Percentiles rank a stretch among this genome's conserved stretches.
These are phyloP conservation scores for Patagioenas fasciata DNA, from an alignment of 2,113 vertebrate genomes.

Conservation along the genomic window DNA sequence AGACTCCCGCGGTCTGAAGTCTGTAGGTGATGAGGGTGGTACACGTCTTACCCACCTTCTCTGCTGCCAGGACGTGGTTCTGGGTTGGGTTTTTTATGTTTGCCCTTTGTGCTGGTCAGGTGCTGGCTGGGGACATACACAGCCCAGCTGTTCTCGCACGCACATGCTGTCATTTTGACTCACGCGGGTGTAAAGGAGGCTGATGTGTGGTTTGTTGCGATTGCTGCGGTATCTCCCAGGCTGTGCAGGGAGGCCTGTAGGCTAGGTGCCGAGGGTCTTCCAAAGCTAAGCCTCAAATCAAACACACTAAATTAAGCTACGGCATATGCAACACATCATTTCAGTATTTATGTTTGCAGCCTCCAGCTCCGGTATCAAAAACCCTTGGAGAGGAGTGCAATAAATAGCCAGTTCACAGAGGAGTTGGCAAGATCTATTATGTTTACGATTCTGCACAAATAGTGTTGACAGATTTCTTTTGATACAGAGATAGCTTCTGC, in stretches of 20 bases:
- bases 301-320: background rate
- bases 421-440: constrained; percentile 55
- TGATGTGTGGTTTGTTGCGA: background rate
- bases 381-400: constrained; percentile 10
- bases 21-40: background rate
- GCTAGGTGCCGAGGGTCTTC: background rate
- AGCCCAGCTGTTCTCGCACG: background rate
- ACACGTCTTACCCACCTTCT: background rate
- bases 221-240: background rate
- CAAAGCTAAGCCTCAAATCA: constrained; percentile 10
- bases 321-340: constrained; percentile 40
- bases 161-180: rapidly evolving
- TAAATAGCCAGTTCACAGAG: constrained; percentile 37
- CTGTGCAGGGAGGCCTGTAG: background rate
- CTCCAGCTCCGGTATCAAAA: constrained; percentile 38
- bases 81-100: background rate
- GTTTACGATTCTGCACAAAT: constrained; percentile 39
- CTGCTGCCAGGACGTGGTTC: background rate
- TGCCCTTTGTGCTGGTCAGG: rapidly evolving
- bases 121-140: background rate
- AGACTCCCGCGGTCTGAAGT: background rate
- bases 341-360: constrained; percentile 51
- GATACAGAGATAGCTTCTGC: constrained; percentile 2
- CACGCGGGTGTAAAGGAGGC: background rate
- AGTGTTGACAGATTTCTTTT: constrained; percentile 46